These are phyloP conservation scores for Cephonodes hylas DNA, from an alignment of 2,888 invertebrate genomes.

Conservation along the genomic window DNA sequence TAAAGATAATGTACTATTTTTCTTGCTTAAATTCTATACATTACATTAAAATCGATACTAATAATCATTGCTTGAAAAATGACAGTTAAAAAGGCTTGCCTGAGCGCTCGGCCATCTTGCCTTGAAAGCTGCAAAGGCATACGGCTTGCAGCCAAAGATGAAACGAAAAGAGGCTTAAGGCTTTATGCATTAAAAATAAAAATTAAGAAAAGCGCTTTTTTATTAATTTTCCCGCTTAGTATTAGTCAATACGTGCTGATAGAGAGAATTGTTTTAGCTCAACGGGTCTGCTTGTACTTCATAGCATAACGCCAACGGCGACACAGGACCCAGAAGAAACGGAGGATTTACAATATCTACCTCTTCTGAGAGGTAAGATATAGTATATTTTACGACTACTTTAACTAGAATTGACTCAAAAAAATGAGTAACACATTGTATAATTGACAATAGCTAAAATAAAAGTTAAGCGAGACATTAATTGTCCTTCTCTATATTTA, in stretches of 20 bases:
- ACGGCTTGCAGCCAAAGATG: neutral
- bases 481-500: no score
- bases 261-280: slow-evolving; percentile 51
- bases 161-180: neutral
- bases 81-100: neutral
- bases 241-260: neutral
- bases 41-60: neutral
- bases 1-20: no score
- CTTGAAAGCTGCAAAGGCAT: neutral
- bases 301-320: slow-evolving; percentile 76
- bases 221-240: neutral
- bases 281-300: slow-evolving; percentile 70
- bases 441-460: no score
- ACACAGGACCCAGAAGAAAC: slow-evolving; percentile 54
- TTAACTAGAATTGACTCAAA: no score
- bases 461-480: no score
- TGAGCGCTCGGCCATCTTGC: slow-evolving; percentile 1
- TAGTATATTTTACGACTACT: neutral
- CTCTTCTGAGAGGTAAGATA: slow-evolving; percentile 71
- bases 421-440: no score
- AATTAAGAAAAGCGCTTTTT: neutral
- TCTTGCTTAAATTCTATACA: neutral
- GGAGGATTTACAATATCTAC: slow-evolving; percentile 78
- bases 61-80: neutral
- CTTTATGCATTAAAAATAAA: neutral